Conservation (phyloP, 2,113 vertebrate genomes). For the Barnardius zonarius region DNA sequence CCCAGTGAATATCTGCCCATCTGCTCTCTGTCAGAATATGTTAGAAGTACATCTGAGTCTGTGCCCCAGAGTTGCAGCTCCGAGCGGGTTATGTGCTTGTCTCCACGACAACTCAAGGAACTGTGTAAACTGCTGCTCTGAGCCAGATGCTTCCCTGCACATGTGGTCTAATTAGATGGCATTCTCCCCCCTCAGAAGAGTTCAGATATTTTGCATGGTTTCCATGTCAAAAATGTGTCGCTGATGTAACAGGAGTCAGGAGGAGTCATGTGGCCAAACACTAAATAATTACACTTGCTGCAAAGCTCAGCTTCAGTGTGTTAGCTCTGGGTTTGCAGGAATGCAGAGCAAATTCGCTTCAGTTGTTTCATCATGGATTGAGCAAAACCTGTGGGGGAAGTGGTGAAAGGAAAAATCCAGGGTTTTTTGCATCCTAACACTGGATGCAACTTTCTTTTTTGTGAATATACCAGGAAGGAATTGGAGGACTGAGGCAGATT, state of each 20-base stretch:
- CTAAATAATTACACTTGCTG: background rate
- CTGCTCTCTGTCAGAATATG: constrained; percentile 78
- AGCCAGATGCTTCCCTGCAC: constrained; percentile 80
- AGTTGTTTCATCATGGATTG: background rate
- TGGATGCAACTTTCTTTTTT: background rate
- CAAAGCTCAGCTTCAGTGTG: background rate
- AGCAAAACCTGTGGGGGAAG: background rate
- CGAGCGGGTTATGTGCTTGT: constrained; percentile 68
- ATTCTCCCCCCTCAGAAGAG: background rate
- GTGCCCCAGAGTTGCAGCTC: constrained; percentile 69
- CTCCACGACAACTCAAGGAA: constrained; percentile 77
- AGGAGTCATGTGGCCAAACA: background rate
- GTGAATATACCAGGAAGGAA: background rate
- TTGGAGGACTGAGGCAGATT: background rate
- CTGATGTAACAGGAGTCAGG: background rate
- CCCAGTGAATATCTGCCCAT: constrained; percentile 73
- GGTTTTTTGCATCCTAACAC: background rate
- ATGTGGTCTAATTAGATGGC: constrained; percentile 78
- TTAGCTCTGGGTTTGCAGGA: background rate
- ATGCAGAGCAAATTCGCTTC: background rate
- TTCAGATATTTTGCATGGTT: background rate
- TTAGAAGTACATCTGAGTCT: constrained; percentile 75
- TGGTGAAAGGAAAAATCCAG: background rate
- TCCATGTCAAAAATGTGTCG: background rate
- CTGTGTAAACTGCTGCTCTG: constrained; percentile 59